Evolutionary conservation across 35 echinoderm and acorn worm species (phyloP), one percentile per base, ranked within the genome.

Genomic region (Anneissia japonica): DNA sequence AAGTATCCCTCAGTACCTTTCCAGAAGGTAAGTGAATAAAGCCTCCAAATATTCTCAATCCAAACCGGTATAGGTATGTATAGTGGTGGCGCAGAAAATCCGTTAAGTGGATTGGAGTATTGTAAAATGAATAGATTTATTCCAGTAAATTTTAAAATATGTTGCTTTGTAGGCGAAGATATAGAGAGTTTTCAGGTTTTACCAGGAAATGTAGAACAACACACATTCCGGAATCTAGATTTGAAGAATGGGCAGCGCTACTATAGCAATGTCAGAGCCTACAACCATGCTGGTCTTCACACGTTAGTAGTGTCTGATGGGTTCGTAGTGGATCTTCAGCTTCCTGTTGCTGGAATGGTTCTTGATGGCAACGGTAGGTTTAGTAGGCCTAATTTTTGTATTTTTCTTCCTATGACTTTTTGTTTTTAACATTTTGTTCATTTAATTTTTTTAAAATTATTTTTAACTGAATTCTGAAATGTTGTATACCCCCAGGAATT

Each of bases 281-380:
- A 76, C 73, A 89, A 82, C 72, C 73, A 77, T 45, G 79, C 88
- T 31, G 81, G 79, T 33, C 81, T 89, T 4, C 45, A 80, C 39
- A 79, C 85, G 1, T 37, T 77, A 38, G 37, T 82, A 3, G 75
- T 34, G 81, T 89, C 40, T 16, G 40, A n/a, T n/a, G n/a, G n/a
- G n/a, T n/a, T n/a, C 72, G 13, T 81, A 34, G 87, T 89, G 10
- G 88, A 89, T 76, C 35, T 40, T 0, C 39, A 31, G 36, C 0
- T 4, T 37, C 88, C 88, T 9, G 35, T 39, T 38, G 26, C 36
- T 14, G 88, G 88, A 36, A 37, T 51, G 30, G 88, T 89, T 4
- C 77, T 38, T 51, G 88, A 89, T 89, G 88, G 88, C 14, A 76
- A 40, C 36, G 88, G 85, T 87, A 87, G 46, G 74, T 39, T 36